Conservation (phyloP, 2,113 vertebrate species). For the Esox niger region DNA sequence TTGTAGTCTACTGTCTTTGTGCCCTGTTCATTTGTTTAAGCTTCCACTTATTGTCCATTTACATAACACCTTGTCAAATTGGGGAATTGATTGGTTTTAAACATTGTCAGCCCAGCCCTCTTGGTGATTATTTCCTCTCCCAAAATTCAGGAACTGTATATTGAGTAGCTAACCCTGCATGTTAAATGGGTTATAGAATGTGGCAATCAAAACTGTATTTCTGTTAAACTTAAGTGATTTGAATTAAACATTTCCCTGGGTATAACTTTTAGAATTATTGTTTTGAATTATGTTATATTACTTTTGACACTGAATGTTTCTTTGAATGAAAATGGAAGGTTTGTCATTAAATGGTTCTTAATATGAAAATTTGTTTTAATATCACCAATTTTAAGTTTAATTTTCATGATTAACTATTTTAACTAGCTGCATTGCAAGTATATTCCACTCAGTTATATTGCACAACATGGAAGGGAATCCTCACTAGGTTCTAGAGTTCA, state of each 20-base stretch:
- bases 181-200: constrained; percentile 2
- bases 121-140: background rate
- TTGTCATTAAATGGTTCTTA: background rate
- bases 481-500: too few species aligned
- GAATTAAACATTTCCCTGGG: constrained; percentile 20
- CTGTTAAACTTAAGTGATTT: constrained; percentile 15
- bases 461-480: too few species aligned
- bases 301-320: background rate
- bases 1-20: constrained; percentile 3
- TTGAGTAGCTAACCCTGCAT: background rate
- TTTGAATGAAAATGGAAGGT: background rate
- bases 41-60: background rate
- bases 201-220: background rate
- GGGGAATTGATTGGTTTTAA: background rate
- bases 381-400: background rate
- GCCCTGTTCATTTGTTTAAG: background rate
- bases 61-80: background rate
- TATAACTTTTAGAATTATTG: background rate
- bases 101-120: background rate
- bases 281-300: background rate
- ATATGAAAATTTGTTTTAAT: background rate
- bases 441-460: too few species aligned
- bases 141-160: background rate
- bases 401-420: too few species aligned
- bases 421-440: too few species aligned